Percentiles rank a stretch among this genome's conserved stretches.
Conservation (phyloP, 2,888 invertebrate species). For the Cynaeus angustus region DNA sequence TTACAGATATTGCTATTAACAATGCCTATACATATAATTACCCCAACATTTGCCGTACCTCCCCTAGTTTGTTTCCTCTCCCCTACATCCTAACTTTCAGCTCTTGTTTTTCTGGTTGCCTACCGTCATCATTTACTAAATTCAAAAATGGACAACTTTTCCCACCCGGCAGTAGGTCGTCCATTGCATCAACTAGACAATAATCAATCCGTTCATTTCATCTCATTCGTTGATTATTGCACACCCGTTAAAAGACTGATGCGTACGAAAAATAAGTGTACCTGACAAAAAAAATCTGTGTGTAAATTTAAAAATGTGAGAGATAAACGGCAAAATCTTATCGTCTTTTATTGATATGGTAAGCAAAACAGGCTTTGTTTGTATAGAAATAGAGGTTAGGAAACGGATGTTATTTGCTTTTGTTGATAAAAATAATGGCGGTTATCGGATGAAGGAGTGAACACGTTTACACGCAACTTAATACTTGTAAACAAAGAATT, state of each 20-base stretch:
- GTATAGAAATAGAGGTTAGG: conserved; percentile 38
- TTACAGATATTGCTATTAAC: no score
- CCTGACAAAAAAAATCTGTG: conserved; percentile 8
- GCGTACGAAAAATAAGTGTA: background rate
- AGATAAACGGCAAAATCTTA: conserved; percentile 12
- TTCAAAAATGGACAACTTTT: conserved; percentile 16
- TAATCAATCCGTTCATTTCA: conserved; percentile 43
- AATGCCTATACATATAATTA: no score
- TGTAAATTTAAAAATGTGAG: conserved; percentile 25
- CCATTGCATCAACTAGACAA: conserved; percentile 33
- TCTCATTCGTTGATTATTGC: conserved; percentile 32
- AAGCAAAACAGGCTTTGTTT: conserved; percentile 38
- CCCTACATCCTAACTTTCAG: background rate
- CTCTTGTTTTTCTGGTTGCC: conserved; percentile 12
- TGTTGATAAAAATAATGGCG: conserved; percentile 36
- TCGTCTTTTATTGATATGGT: conserved; percentile 25
- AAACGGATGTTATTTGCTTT: conserved; percentile 32
- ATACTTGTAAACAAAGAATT: conserved; percentile 7
- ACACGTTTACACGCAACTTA: conserved; percentile 20
- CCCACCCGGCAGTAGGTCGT: conserved; percentile 44
- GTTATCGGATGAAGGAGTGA: conserved; percentile 15
- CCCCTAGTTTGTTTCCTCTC: no score
- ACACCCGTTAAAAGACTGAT: background rate
- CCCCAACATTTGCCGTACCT: no score
- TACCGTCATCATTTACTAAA: background rate